phyloP scores from a whole-genome alignment of 1,140 invertebrate species.

The Eciton burchellii region DNA sequence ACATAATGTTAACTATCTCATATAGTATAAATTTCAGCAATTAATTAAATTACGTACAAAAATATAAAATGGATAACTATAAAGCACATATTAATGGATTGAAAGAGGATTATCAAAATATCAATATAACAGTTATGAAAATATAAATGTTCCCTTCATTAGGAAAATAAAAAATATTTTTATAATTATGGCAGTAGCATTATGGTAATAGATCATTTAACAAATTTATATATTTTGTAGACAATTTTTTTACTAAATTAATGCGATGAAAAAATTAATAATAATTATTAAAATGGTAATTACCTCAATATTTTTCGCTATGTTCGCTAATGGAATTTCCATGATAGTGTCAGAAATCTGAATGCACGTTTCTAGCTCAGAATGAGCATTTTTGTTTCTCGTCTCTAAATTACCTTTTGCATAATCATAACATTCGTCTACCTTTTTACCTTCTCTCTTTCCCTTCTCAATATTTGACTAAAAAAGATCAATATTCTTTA shows the following conservation, averaged over 20 bases:
- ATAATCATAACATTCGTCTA: neutral
- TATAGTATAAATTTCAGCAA: no score
- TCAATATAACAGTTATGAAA: no score
- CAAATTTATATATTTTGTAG: neutral
- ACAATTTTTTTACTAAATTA: neutral
- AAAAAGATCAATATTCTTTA: constrained; percentile 9
- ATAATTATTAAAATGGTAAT: neutral
- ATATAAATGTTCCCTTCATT: no score
- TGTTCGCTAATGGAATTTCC: neutral
- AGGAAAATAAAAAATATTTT: no score
- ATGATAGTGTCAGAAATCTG: neutral
- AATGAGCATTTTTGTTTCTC: neutral
- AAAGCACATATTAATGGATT: no score
- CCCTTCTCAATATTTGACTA: constrained; percentile 1
- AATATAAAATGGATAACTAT: no score
- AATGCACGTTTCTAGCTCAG: neutral
- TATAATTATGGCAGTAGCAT: no score
- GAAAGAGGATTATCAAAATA: no score
- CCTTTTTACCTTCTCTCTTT: constrained; percentile 14
- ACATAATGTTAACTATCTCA: no score
- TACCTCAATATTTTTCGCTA: constrained; percentile 8
- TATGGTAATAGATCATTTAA: no score
- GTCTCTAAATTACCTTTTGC: constrained; percentile 4
- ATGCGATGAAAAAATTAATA: neutral
- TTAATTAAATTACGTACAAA: no score